Base-by-base conservation (phyloP, 1,140 invertebrate genomes). In the Tribolium castaneum region DNA sequence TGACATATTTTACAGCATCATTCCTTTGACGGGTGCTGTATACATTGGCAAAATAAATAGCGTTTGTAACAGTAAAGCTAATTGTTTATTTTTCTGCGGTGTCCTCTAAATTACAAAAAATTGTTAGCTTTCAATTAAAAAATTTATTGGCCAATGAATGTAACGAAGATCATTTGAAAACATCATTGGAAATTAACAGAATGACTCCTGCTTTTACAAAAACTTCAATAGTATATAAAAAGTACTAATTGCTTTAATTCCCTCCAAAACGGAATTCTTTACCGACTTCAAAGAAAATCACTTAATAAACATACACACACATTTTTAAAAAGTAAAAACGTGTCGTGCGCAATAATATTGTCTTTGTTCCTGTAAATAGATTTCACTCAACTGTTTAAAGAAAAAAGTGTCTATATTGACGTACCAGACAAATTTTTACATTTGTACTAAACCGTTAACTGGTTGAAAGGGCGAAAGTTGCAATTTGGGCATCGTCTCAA, bases 111-210 rank as follows among this genome's bases (percentile, higher is more conserved):
- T 59, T 59, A 22, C 16, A 25, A 19, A 30, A 30, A 59, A n/a
- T 56, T 59, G 13, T 59, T 59, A 22, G 10, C 22, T 30, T 35
- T 66, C 59, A 66, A 66, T 66, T 12, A 12, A 35, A 66, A 35
- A 66, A 34, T 66, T 35, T 39, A 66, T 66, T 35, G 30, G 14
- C 30, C 9, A 35, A 66, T 14, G 59, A 66, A 6, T 12, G 30
- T 39, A 66, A 39, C 14, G 25, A n/a, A 10, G 45, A 35, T 34
- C 59, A 30, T 66, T 35, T 12, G 59, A 12, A 34, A 66, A 66
- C 34, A 66, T 66, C 16, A 12, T 35, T 66, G 6, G 2, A 35
- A 14, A 66, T 34, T 4, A 66, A 66, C n/a, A 62, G 30, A 35
- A 4, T n/a, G 30, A 30, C 6, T 30, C 25, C 10, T 35, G 19